A percentile compares a stretch with the other conserved stretches of the same genome.
phyloP scores from a whole-genome alignment of 2,888 invertebrate genomes.

The Pristionchus maxplancki region DNA sequence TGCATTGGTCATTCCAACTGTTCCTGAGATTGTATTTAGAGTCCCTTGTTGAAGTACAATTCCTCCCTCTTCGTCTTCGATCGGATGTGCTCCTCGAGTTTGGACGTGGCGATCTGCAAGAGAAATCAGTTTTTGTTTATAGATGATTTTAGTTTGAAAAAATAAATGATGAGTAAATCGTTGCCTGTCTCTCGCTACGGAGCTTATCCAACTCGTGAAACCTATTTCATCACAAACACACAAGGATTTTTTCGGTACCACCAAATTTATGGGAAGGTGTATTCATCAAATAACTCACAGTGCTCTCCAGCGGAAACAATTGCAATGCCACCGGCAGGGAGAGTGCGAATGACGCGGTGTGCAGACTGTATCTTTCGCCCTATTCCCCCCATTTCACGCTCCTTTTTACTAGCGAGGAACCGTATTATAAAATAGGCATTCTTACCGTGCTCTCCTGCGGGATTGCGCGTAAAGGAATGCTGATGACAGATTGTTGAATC shows the following conservation, averaged over 20 bases:
- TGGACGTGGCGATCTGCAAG: constrained; percentile 24
- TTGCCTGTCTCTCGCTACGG: background rate
- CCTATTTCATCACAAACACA: background rate
- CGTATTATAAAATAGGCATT: background rate
- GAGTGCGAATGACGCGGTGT: constrained; percentile 79
- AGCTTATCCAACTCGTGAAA: too few relatives aligned
- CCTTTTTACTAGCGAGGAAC: background rate
- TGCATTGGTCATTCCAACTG: too few relatives aligned
- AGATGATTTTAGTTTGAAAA: too few relatives aligned
- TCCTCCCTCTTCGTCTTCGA: constrained; percentile 47
- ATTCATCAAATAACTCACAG: background rate
- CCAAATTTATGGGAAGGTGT: background rate
- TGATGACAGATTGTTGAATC: constrained; percentile 79
- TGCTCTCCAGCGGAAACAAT: constrained; percentile 79
- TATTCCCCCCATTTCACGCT: background rate
- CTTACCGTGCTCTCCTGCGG: constrained; percentile 77
- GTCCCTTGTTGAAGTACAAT: constrained; percentile 66
- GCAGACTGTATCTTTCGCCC: constrained; percentile 62
- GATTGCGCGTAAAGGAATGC: constrained; percentile 80
- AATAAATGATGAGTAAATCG: background rate
- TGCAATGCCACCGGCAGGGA: constrained; percentile 80
- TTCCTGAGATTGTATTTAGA: constrained; percentile 50
- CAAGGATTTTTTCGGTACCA: too few relatives aligned
- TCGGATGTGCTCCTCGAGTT: constrained; percentile 28
- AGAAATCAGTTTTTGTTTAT: background rate